Percentiles rank a stretch among this genome's conserved stretches.
These are phyloP conservation scores for Drosophila yooni DNA, from an alignment of 2,888 invertebrate genomes.

Conservation along the genomic window DNA sequence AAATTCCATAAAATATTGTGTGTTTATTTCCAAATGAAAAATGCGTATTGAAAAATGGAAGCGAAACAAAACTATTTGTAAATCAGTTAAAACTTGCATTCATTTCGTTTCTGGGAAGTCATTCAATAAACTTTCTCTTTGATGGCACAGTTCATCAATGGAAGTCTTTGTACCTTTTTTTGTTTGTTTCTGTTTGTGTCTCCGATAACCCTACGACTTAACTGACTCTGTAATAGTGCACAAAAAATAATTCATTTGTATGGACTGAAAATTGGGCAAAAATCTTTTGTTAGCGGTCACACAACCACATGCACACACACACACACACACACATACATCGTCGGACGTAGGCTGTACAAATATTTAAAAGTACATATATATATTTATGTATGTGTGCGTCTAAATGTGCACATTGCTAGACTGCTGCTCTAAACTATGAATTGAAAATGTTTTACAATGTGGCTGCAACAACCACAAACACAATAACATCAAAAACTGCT, in stretches of 20 bases:
- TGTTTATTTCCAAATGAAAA: background rate
- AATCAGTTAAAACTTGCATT: slow-evolving; percentile 8
- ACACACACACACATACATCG: background rate
- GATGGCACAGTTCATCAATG: background rate
- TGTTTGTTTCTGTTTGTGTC: background rate
- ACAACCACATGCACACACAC: background rate
- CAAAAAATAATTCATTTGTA: background rate
- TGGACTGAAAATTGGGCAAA: background rate
- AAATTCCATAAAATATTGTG: background rate
- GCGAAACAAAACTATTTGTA: background rate
- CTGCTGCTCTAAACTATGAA: slow-evolving; percentile 32
- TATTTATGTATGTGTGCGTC: background rate
- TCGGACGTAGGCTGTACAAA: background rate
- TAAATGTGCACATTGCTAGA: background rate
- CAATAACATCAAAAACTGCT: slow-evolving; percentile 4
- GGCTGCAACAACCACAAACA: slow-evolving; percentile 4
- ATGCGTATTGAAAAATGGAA: background rate
- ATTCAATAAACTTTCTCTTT: slow-evolving; percentile 7
- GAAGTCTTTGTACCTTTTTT: background rate
- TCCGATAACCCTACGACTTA: background rate
- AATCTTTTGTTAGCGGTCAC: background rate
- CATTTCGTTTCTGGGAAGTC: slow-evolving; percentile 3
- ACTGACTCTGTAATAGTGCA: slow-evolving; percentile 1
- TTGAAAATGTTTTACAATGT: slow-evolving; percentile 29
- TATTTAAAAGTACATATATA: slow-evolving; percentile 2